Percentiles rank a stretch among this genome's conserved stretches.
These are phyloP conservation scores for Hypolimnas misippus DNA, from an alignment of 2,888 invertebrate genomes.

Conservation along the genomic window DNA sequence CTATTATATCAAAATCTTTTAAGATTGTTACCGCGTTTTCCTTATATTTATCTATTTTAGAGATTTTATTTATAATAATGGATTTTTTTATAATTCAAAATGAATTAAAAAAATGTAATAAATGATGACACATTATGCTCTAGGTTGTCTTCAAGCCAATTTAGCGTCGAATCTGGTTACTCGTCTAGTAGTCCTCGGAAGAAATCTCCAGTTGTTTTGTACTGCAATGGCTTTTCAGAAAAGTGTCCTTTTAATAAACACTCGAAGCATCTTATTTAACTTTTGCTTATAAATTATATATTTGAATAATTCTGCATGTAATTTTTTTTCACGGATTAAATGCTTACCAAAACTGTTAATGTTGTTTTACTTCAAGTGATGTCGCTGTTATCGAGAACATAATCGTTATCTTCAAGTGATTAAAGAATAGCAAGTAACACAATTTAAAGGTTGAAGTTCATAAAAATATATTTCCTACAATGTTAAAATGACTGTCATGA, in stretches of 20 bases:
- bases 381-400: too few species aligned
- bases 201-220: slow-evolving; percentile 47
- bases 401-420: too few species aligned
- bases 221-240: slow-evolving; percentile 58
- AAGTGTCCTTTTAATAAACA: slow-evolving; percentile 57
- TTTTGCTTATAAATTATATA: slow-evolving; percentile 37
- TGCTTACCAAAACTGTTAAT: background rate
- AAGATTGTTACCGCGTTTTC: too few species aligned
- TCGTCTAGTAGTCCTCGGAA: slow-evolving; percentile 52
- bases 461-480: background rate
- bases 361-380: background rate
- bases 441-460: background rate
- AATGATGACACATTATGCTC: too few species aligned
- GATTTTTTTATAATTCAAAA: too few species aligned
- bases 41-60: too few species aligned
- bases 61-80: too few species aligned
- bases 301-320: slow-evolving; percentile 23
- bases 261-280: slow-evolving; percentile 48
- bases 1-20: too few species aligned
- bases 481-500: background rate
- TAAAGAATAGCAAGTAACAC: too few species aligned
- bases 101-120: too few species aligned
- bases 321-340: slow-evolving; percentile 5
- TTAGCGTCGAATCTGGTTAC: slow-evolving; percentile 64
- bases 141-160: slow-evolving; percentile 55